Conservation (phyloP, 2,113 vertebrate genomes). For the Chelonoidis abingdonii region DNA sequence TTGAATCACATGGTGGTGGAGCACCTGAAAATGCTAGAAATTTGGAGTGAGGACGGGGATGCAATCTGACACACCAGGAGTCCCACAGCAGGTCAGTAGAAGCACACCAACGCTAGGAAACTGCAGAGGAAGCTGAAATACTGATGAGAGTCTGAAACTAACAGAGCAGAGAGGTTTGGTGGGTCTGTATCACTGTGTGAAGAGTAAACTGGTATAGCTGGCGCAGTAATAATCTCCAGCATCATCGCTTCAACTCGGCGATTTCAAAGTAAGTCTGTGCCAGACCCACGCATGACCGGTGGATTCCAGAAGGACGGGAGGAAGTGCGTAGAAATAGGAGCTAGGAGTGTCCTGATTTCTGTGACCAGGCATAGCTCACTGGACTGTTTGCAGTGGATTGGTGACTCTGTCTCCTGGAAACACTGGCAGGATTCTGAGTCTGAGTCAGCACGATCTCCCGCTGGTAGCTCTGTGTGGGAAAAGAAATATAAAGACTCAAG, state of each 20-base stretch:
- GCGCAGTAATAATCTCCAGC: background rate
- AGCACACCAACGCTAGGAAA: background rate
- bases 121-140: background rate
- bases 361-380: background rate
- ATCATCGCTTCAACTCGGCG: background rate
- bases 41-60: background rate
- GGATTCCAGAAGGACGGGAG: background rate
- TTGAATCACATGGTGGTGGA: background rate
- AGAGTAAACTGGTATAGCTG: fast-evolving
- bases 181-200: background rate
- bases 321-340: background rate
- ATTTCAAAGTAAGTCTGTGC: background rate
- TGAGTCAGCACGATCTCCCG: too few relatives aligned
- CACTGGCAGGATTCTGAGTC: background rate
- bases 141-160: background rate
- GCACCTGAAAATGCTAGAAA: background rate
- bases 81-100: background rate
- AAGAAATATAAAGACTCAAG: background rate
- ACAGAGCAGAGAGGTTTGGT: background rate
- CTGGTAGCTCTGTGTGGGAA: too few relatives aligned
- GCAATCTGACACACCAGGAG: fast-evolving
- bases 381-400: background rate
- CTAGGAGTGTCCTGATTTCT: background rate
- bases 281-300: background rate
- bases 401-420: background rate